Base-by-base conservation (phyloP, 2,888 invertebrate genomes). In the Azorinus chamasolen region DNA sequence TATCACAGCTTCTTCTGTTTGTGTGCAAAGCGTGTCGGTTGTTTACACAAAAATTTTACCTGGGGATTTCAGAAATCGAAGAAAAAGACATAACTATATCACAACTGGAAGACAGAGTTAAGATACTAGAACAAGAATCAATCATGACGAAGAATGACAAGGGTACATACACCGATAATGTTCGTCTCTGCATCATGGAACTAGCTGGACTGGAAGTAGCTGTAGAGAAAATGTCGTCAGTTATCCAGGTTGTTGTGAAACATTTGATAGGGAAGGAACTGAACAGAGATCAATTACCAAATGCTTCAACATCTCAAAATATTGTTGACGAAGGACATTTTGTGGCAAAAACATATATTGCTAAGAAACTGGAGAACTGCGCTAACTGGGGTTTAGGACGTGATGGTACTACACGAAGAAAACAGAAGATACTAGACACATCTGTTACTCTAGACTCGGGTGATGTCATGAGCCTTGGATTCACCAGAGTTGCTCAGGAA, bases 351-450 rank as follows among this genome's bases (percentile, higher is more conserved):
- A 61, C 58, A 12, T 32, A 6, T 32, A 32, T 32, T 32, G 4
- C 32, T 10, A 32, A 32, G 32, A 32, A 32, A 10, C 10, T 75
- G 12, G 32, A 39, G 2, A n/a, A 50, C 1, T 20, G n/a, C 4
- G 43, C 54, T 51, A 59, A 57, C 39, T 79, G 65, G 63, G 75
- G 72, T 6, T 18, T 79, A 16, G 46, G 32, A 25, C n/a, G 62
- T 39, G 66, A 77, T 55, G 77, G 73, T 18, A 76, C 73, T 18
- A 69, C 58, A 3, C 25, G 76, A 25, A 25, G 58, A 22, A 80
- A 80, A 48, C 59, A 68, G 25, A 76, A 80, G 41, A 72, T 76
- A 18, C 6, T 80, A 0, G 80, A 80, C 39, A 80, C 80, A 16
- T 65, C 69, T 18, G 22, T 72, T 1, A 73, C 69, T 20, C 63